Percentiles rank a stretch among this genome's conserved stretches.
Conservation (phyloP, 2,113 vertebrate genomes). For the Ariopsis seemanni region DNA sequence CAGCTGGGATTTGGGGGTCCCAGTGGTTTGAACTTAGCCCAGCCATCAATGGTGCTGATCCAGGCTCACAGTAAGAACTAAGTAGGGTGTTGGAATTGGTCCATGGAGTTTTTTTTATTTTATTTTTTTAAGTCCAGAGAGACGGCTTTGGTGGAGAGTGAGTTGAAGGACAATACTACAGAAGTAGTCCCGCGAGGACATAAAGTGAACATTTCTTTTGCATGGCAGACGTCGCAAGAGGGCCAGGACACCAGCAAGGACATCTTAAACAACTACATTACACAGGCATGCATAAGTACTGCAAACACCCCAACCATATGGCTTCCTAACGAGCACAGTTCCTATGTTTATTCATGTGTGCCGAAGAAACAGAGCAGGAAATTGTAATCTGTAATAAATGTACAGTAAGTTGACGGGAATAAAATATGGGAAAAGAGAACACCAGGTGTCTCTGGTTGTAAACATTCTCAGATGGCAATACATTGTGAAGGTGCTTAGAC, state of each 20-base stretch:
- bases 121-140: conserved; percentile 44
- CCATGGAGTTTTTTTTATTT: conserved; percentile 32
- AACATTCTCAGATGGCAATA: conserved; percentile 31
- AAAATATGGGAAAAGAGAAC: conserved; percentile 33
- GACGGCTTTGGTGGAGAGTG: conserved; percentile 40
- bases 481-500: conserved; percentile 30
- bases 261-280: conserved; percentile 47
- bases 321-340: conserved; percentile 45
- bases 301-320: conserved; percentile 56
- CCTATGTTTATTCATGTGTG: conserved; percentile 53
- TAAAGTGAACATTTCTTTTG: conserved; percentile 51
- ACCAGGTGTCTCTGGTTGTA: conserved; percentile 43
- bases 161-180: conserved; percentile 53
- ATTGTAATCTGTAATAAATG: conserved; percentile 42
- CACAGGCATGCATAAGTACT: conserved; percentile 38
- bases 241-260: conserved; percentile 53
- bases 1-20: conserved; percentile 48
- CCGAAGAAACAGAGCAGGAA: conserved; percentile 35
- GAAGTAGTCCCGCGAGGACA: conserved; percentile 45
- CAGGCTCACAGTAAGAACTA: conserved; percentile 31
- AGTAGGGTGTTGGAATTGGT: conserved; percentile 45
- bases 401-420: conserved; percentile 44
- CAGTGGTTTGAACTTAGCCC: conserved; percentile 39
- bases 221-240: conserved; percentile 45
- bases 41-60: conserved; percentile 49